Evolutionary conservation across 2,888 invertebrate genomes (phyloP).

Genomic region (Cactoblastis cactorum): DNA sequence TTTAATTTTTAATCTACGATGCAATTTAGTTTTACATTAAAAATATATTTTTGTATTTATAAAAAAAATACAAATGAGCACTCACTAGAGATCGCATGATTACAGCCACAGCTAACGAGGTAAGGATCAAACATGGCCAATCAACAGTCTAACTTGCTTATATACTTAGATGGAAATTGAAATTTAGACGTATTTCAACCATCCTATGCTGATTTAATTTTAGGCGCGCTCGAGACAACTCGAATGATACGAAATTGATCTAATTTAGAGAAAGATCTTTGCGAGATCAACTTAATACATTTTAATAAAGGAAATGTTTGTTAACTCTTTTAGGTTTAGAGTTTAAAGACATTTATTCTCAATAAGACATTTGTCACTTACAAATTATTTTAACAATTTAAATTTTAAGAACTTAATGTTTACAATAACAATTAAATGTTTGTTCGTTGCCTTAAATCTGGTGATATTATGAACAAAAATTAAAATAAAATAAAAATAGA

Average conservation of each 20-base stretch:
- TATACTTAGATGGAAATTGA: constrained; percentile 55
- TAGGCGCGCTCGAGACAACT: constrained; percentile 5
- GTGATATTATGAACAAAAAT: no score
- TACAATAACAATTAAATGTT: no score
- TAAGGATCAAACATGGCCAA: constrained; percentile 52
- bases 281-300: neutral
- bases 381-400: no score
- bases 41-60: neutral
- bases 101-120: constrained; percentile 36
- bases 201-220: constrained; percentile 31
- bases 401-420: no score
- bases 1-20: no score
- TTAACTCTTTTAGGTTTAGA: no score
- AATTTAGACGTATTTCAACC: constrained; percentile 27
- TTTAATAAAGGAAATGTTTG: no score
- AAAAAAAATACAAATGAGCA: constrained; percentile 18
- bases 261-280: constrained; percentile 5
- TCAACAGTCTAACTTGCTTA: constrained; percentile 45
- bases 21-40: no score
- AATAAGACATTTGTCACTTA: no score
- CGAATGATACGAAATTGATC: neutral
- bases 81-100: constrained; percentile 64
- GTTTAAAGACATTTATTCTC: no score
- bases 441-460: no score
- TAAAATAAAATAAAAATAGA: no score